A percentile compares a stretch with the other conserved stretches of the same genome.
phyloP scores from a whole-genome alignment of 1,140 invertebrate genomes.

The Probaryconus sp. region DNA sequence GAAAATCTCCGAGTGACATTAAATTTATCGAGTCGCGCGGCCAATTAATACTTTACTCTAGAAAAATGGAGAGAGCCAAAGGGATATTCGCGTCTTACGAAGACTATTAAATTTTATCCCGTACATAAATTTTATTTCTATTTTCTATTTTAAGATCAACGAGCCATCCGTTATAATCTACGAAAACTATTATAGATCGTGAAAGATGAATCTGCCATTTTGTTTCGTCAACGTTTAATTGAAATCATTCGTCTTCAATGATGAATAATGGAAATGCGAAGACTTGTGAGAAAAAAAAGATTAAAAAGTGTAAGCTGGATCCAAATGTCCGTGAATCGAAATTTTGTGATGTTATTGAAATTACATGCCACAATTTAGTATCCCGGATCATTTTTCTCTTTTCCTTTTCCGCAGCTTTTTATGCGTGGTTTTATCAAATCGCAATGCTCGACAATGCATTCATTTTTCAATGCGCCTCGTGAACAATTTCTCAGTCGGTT shows the following conservation, averaged over 20 bases:
- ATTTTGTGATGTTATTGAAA: constrained; percentile 26
- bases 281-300: too few species aligned
- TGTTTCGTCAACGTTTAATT: too few species aligned
- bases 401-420: neutral
- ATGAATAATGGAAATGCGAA: too few species aligned
- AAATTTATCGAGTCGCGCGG: constrained; percentile 28
- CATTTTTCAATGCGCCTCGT: constrained; percentile 33
- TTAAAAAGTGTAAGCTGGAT: too few species aligned
- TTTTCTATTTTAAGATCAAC: too few species aligned
- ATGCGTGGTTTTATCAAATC: constrained; percentile 31
- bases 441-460: constrained; percentile 35
- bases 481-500: constrained; percentile 39
- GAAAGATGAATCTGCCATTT: too few species aligned
- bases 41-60: constrained; percentile 19
- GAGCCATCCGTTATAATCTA: too few species aligned
- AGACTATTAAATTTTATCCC: constrained; percentile 1
- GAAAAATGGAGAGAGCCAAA: constrained; percentile 2
- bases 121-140: too few species aligned
- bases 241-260: too few species aligned
- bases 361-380: constrained; percentile 36
- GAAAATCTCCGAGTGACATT: constrained; percentile 36
- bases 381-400: constrained; percentile 27
- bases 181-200: too few species aligned
- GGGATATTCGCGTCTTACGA: neutral
- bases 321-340: neutral